Percentiles rank a stretch among this genome's conserved stretches.
These are phyloP conservation scores for Micropoecilia bifurca DNA, from an alignment of 2,797 vertebrate genomes.

Conservation along the genomic window DNA sequence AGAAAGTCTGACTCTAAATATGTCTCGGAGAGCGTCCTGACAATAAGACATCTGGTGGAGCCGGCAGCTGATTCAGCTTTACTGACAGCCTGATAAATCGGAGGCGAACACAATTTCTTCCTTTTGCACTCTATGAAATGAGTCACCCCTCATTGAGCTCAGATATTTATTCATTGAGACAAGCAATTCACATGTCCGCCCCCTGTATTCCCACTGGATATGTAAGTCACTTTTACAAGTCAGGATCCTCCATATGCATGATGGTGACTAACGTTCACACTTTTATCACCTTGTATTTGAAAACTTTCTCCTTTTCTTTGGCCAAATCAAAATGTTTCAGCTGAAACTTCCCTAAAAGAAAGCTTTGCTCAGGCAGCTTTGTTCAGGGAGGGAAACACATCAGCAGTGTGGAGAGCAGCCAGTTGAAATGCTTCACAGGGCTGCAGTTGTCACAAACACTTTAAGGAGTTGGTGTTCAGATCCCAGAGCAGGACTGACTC, in stretches of 20 bases:
- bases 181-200: conserved; percentile 12
- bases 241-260: background rate
- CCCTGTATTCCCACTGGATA: conserved; percentile 4
- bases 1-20: background rate
- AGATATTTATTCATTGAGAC: conserved; percentile 23
- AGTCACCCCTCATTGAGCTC: conserved; percentile 12
- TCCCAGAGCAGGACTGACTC: background rate
- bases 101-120: background rate
- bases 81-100: conserved; percentile 9
- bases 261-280: background rate
- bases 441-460: conserved; percentile 11
- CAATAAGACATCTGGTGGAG: background rate
- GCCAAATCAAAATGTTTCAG: background rate
- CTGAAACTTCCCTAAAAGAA: background rate
- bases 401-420: background rate
- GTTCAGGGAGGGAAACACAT: background rate
- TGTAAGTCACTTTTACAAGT: conserved; percentile 1
- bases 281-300: background rate
- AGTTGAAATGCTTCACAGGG: background rate
- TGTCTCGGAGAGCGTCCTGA: background rate
- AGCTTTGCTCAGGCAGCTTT: background rate
- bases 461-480: conserved; percentile 13
- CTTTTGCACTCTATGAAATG: background rate
- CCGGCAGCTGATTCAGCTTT: conserved; percentile 2
- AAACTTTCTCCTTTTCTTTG: background rate